A percentile compares a stretch with the other conserved stretches of the same genome.
These are phyloP conservation scores for Troglohyphantes excavatus DNA, from an alignment of 2,888 invertebrate species.

Conservation along the genomic window DNA sequence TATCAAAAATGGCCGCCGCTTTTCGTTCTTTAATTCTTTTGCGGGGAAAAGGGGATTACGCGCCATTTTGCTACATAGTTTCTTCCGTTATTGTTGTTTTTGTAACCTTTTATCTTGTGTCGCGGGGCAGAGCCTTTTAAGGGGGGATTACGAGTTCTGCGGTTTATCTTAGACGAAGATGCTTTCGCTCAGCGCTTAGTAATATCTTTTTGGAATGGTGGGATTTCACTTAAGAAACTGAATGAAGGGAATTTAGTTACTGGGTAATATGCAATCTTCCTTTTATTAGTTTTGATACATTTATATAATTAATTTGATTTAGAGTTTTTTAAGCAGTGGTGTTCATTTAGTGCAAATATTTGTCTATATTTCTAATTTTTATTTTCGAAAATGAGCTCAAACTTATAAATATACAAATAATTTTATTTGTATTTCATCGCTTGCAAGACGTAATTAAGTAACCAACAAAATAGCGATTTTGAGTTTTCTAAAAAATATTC, in stretches of 20 bases:
- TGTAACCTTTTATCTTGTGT: background rate
- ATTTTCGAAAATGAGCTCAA: too few relatives aligned
- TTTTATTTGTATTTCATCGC: too few relatives aligned
- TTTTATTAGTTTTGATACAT: too few relatives aligned
- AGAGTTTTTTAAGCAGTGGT: too few relatives aligned
- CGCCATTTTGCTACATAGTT: conserved; percentile 6
- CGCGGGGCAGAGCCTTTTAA: background rate
- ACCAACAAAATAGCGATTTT: too few relatives aligned
- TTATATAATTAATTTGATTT: too few relatives aligned
- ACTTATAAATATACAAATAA: too few relatives aligned
- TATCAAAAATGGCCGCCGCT: background rate
- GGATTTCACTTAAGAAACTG: background rate
- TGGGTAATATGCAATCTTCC: too few relatives aligned
- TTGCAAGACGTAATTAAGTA: too few relatives aligned
- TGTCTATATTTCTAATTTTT: too few relatives aligned
- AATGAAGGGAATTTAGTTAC: background rate
- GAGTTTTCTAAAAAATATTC: too few relatives aligned
- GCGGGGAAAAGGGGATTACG: conserved; percentile 24
- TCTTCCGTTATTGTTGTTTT: background rate
- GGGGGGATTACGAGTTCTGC: conserved; percentile 15
- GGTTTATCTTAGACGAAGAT: background rate
- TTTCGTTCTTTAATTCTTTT: conserved; percentile 31
- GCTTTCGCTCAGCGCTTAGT: background rate
- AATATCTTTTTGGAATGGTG: background rate
- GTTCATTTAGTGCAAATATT: too few relatives aligned